These are phyloP conservation scores for Chelon labrosus DNA, from an alignment of 2,797 vertebrate genomes.

Conservation along the genomic window DNA sequence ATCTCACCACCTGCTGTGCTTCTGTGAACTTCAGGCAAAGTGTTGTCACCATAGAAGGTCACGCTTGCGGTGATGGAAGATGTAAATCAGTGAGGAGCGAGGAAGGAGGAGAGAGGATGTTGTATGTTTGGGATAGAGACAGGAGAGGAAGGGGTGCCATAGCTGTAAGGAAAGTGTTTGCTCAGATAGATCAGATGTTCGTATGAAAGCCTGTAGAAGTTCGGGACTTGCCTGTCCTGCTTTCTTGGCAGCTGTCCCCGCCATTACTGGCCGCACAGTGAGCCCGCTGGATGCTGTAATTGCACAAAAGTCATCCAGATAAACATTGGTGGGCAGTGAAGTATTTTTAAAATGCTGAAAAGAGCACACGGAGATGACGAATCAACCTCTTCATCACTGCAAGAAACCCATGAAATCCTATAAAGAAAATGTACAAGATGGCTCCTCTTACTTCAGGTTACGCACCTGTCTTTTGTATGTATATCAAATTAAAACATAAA, in stretches of 20 bases:
- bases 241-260: conserved; percentile 31
- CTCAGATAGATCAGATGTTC: conserved; percentile 44
- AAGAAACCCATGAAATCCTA: conserved; percentile 31
- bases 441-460: conserved; percentile 47
- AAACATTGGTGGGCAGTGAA: conserved; percentile 53
- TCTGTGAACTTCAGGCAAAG: conserved; percentile 45
- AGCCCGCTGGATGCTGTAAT: conserved; percentile 42
- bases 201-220: conserved; percentile 57
- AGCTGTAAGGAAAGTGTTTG: conserved; percentile 37
- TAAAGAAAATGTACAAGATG: conserved; percentile 16
- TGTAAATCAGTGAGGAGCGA: conserved; percentile 60
- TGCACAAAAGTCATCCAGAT: conserved; percentile 52
- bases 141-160: conserved; percentile 33
- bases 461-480: conserved; percentile 35
- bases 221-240: conserved; percentile 45
- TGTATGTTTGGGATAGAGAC: conserved; percentile 57
- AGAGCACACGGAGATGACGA: conserved; percentile 47
- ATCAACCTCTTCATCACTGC: conserved; percentile 26
- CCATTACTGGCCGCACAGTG: conserved; percentile 27
- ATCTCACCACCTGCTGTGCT: conserved; percentile 32
- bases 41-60: conserved; percentile 67
- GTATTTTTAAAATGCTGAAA: conserved; percentile 54
- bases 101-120: conserved; percentile 50
- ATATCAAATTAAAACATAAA: conserved; percentile 30
- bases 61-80: conserved; percentile 55